Conservation (phyloP, 2,113 vertebrate genomes). For the Urocolius indicus region DNA sequence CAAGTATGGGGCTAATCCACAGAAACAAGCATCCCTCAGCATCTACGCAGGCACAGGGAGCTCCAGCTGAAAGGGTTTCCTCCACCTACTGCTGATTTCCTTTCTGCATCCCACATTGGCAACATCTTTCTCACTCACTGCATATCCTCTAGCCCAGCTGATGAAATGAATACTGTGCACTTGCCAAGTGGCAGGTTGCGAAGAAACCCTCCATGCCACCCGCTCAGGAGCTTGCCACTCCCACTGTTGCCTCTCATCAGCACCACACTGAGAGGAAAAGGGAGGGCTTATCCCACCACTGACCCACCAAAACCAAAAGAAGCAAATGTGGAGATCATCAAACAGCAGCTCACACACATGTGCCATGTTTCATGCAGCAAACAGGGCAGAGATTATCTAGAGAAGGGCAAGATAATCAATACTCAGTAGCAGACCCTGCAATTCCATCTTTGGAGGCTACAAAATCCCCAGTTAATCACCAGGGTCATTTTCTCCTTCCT, state of each 20-base stretch:
- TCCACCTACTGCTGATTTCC: not conserved
- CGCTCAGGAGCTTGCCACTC: accelerated
- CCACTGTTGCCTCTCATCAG: not conserved
- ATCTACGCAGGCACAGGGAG: not conserved
- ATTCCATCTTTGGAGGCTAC: not conserved
- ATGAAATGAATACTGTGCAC: accelerated
- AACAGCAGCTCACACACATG: not conserved
- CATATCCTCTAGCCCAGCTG: not conserved
- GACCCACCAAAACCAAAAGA: not conserved
- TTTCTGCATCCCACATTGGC: accelerated
- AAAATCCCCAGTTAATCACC: not conserved
- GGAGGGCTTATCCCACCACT: no score
- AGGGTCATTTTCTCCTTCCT: not conserved
- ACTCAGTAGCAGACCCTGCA: not conserved
- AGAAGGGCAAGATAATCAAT: not conserved
- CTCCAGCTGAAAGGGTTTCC: not conserved
- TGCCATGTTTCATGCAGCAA: not conserved
- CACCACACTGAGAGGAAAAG: not conserved
- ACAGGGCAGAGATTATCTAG: not conserved
- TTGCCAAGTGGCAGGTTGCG: not conserved
- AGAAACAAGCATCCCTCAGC: not conserved
- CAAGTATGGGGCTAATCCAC: not conserved
- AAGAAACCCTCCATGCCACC: not conserved
- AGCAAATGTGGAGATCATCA: not conserved
- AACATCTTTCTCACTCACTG: not conserved